phyloP scores from a whole-genome alignment of 2,113 vertebrate species.

The Cyanoramphus novaezelandiae region DNA sequence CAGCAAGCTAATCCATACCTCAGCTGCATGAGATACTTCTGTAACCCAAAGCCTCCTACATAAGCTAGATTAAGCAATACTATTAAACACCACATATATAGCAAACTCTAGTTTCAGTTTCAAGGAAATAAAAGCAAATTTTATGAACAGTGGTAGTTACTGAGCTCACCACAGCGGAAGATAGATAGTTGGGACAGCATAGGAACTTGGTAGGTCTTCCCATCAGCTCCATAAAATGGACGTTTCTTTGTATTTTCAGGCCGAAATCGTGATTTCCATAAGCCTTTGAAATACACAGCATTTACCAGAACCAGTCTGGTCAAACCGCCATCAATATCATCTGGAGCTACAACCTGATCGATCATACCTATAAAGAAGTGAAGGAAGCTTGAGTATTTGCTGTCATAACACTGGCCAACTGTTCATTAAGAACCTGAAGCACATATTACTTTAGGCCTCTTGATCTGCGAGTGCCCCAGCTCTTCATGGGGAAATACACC shows the following conservation, averaged over 20 bases:
- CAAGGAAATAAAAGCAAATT: neutral
- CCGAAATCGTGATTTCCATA: slow-evolving; percentile 92
- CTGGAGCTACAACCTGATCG: slow-evolving; percentile 81
- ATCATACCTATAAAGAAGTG: slow-evolving; percentile 86
- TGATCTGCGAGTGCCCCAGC: neutral
- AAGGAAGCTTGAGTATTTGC: neutral
- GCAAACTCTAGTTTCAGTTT: neutral
- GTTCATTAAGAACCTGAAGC: neutral
- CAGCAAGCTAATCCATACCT: neutral
- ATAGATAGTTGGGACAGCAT: slow-evolving; percentile 92
- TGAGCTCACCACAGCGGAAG: slow-evolving; percentile 86
- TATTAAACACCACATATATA: neutral
- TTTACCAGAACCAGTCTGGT: slow-evolving; percentile 88
- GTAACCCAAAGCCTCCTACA: neutral
- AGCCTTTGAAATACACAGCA: slow-evolving; percentile 92
- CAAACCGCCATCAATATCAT: slow-evolving; percentile 78
- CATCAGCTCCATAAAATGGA: slow-evolving; percentile 81
- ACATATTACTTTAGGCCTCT: neutral
- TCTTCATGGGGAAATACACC: neutral
- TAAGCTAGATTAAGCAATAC: neutral
- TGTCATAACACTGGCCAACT: neutral
- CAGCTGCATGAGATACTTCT: neutral
- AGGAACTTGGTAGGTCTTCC: slow-evolving; percentile 85
- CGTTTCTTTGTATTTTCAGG: slow-evolving; percentile 90
- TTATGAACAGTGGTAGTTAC: neutral